Conservation (phyloP, 2,888 invertebrate species). For the Sipunculus nudus region DNA sequence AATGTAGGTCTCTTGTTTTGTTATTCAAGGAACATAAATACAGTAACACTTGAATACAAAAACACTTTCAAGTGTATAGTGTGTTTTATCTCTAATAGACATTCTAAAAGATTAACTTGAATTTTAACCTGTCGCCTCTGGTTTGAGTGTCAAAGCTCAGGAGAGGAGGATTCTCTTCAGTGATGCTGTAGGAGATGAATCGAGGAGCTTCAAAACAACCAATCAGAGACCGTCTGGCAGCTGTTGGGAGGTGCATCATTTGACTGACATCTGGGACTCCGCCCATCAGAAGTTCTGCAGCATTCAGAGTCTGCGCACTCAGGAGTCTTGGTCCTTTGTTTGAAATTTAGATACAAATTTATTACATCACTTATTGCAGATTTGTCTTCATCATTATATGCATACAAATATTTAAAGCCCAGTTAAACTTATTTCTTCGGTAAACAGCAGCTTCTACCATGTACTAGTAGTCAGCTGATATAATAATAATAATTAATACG, state of each 20-base stretch:
- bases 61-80: too few relatives aligned
- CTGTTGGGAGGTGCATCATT: slow-evolving; percentile 9
- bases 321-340: background rate
- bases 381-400: too few relatives aligned
- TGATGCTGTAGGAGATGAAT: slow-evolving; percentile 35
- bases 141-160: slow-evolving; percentile 32
- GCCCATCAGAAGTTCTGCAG: slow-evolving; percentile 30
- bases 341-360: background rate
- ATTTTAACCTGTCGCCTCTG: background rate
- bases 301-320: slow-evolving; percentile 37
- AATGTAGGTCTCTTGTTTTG: too few relatives aligned
- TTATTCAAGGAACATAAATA: too few relatives aligned
- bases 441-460: too few relatives aligned
- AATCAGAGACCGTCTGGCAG: slow-evolving; percentile 22
- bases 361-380: too few relatives aligned
- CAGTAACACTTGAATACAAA: too few relatives aligned
- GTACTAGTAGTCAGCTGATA: too few relatives aligned
- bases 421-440: too few relatives aligned
- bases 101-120: background rate
- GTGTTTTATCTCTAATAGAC: too few relatives aligned
- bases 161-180: slow-evolving; percentile 35
- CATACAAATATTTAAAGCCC: too few relatives aligned
- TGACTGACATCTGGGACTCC: slow-evolving; percentile 12
- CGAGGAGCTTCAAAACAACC: slow-evolving; percentile 41
- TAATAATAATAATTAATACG: too few relatives aligned